A percentile compares a stretch with the other conserved stretches of the same genome.
Evolutionary conservation across 2,888 invertebrate genomes (phyloP).

Genomic region (Autographa gamma): DNA sequence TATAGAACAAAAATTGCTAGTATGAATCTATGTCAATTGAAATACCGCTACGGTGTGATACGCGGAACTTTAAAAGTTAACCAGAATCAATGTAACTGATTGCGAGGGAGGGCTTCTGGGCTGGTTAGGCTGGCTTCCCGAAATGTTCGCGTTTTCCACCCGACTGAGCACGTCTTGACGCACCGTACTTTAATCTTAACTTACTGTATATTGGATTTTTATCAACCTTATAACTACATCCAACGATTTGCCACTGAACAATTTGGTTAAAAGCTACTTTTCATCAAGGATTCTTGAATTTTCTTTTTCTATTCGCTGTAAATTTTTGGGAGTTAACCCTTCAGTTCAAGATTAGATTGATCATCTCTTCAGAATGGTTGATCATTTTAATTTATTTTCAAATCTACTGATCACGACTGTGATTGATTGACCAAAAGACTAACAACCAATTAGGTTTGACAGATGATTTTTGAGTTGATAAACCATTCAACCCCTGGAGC

Average conservation of each 20-base stretch:
- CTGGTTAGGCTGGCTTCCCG: slow-evolving; percentile 30
- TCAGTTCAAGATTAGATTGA: too few relatives aligned
- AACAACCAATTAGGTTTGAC: too few relatives aligned
- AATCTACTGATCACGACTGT: too few relatives aligned
- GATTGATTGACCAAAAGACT: too few relatives aligned
- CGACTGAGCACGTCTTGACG: slow-evolving; percentile 43
- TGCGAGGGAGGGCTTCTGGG: slow-evolving; percentile 34
- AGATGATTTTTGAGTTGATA: too few relatives aligned
- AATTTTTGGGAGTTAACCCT: too few relatives aligned
- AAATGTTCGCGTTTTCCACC: slow-evolving; percentile 56
- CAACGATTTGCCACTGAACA: slow-evolving; percentile 8
- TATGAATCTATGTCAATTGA: too few relatives aligned
- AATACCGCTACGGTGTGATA: slow-evolving; percentile 56
- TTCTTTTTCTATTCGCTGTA: too few relatives aligned
- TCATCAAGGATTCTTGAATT: background rate
- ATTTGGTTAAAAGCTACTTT: slow-evolving; percentile 34
- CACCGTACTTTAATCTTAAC: slow-evolving; percentile 53
- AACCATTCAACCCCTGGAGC: too few relatives aligned
- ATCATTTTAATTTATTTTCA: too few relatives aligned
- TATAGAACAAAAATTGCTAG: too few relatives aligned
- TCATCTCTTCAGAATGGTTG: too few relatives aligned
- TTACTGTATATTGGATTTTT: slow-evolving; percentile 48
- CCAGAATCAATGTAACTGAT: slow-evolving; percentile 65
- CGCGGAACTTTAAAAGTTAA: slow-evolving; percentile 48
- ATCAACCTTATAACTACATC: slow-evolving; percentile 12